These are phyloP conservation scores for Eurytoma adleriae DNA, from an alignment of 2,888 invertebrate species.

Conservation along the genomic window DNA sequence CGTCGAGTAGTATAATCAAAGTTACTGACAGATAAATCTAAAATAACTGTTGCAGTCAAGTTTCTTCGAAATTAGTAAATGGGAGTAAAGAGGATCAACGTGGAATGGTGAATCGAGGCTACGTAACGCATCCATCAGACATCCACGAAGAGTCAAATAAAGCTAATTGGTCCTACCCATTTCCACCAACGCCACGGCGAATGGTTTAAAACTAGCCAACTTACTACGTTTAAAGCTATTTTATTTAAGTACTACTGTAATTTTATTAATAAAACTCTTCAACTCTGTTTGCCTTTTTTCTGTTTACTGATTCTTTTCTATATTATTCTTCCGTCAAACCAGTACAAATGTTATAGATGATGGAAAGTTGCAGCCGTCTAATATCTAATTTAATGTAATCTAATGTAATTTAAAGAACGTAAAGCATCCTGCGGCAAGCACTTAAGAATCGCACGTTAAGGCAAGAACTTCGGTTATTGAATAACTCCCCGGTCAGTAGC, in stretches of 20 bases:
- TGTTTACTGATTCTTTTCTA: not conserved
- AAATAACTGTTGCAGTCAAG: conserved; percentile 63
- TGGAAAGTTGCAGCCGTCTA: too few relatives aligned
- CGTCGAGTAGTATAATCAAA: not conserved
- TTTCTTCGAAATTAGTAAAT: conserved; percentile 69
- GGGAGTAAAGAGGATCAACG: conserved; percentile 65
- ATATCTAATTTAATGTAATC: too few relatives aligned
- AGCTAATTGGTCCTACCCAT: conserved; percentile 73
- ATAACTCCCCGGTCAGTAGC: too few relatives aligned
- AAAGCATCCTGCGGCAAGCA: too few relatives aligned
- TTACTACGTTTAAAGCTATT: not conserved
- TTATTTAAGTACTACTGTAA: conserved; percentile 27
- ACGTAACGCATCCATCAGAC: conserved; percentile 67
- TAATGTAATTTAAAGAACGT: too few relatives aligned
- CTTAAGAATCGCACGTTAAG: too few relatives aligned
- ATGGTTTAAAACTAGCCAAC: conserved; percentile 55
- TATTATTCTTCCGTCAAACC: too few relatives aligned
- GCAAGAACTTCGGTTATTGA: too few relatives aligned
- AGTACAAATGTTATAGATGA: too few relatives aligned
- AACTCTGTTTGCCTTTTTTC: not conserved
- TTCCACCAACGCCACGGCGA: conserved; percentile 69
- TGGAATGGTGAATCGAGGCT: conserved; percentile 71
- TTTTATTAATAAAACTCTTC: conserved; percentile 46
- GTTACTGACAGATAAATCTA: too few relatives aligned
- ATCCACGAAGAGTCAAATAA: conserved; percentile 65